A percentile compares a stretch with the other conserved stretches of the same genome.
These are phyloP conservation scores for Teleogryllus oceanicus DNA, from an alignment of 2,888 invertebrate genomes.

Conservation along the genomic window DNA sequence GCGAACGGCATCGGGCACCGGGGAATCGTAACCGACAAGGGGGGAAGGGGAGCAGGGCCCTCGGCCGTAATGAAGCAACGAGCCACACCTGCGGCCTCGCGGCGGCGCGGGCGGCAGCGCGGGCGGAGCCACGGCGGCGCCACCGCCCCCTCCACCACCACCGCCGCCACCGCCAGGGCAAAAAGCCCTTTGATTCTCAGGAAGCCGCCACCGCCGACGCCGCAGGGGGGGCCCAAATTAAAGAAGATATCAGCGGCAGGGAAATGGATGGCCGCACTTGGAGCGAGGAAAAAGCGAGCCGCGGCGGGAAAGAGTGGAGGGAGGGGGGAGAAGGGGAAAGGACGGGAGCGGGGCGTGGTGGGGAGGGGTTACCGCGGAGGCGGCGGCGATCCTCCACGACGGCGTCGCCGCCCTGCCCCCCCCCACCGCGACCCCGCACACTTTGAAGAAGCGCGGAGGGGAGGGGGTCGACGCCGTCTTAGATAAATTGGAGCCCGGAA, in stretches of 20 bases:
- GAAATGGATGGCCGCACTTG: constrained; percentile 2
- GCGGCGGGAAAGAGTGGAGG: not conserved
- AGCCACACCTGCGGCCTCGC: not conserved
- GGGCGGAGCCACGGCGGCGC: too few relatives aligned
- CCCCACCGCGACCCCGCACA: not conserved
- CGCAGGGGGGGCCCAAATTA: not conserved
- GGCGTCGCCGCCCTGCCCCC: not conserved
- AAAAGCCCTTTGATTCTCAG: constrained; percentile 18
- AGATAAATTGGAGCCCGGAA: constrained; percentile 6
- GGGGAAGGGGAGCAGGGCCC: too few relatives aligned
- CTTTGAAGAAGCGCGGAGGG: too few relatives aligned
- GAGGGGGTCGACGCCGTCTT: not conserved
- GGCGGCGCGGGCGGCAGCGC: not conserved
- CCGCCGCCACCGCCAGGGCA: not conserved
- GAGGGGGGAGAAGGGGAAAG: too few relatives aligned
- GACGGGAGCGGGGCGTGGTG: too few relatives aligned
- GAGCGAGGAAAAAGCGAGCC: not conserved
- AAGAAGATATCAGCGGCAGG: constrained; percentile 10
- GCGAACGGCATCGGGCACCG: not conserved
- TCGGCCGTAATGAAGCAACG: not conserved
- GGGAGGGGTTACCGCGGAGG: not conserved
- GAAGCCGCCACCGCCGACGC: not conserved
- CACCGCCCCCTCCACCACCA: not conserved
- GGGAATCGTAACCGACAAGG: not conserved
- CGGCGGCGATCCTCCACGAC: not conserved